These are phyloP conservation scores for Phorcus lineatus DNA, from an alignment of 2,888 invertebrate species.

Conservation along the genomic window DNA sequence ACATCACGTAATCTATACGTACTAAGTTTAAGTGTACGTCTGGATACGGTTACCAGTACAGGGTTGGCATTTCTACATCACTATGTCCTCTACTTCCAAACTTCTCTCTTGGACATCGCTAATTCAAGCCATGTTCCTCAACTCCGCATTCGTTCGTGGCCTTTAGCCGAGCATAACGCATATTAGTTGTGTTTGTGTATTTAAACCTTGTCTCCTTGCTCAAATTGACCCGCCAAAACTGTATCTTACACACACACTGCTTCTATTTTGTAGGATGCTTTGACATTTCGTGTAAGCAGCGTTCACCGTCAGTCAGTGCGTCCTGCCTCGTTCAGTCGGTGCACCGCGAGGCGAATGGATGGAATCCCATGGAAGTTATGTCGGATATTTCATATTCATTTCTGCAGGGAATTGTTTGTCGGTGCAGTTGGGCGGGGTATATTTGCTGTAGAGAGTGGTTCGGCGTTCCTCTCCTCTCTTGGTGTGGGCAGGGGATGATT, in stretches of 20 bases:
- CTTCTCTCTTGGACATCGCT: background rate
- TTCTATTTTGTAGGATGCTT: slow-evolving; percentile 11
- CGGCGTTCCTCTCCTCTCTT: background rate
- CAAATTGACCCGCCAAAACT: slow-evolving; percentile 18
- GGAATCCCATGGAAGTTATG: background rate
- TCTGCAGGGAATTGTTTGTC: background rate
- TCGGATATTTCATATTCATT: slow-evolving; percentile 16
- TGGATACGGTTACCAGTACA: background rate
- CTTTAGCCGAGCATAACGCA: background rate
- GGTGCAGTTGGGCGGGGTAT: slow-evolving; percentile 15
- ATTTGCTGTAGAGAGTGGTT: background rate
- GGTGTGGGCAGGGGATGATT: background rate
- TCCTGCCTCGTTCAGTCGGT: background rate
- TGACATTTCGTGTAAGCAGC: background rate
- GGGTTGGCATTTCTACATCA: background rate
- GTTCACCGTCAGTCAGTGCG: background rate
- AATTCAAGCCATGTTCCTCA: background rate
- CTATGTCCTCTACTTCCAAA: background rate
- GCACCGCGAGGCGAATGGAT: background rate
- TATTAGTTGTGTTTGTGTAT: slow-evolving; percentile 4
- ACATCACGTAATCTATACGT: background rate
- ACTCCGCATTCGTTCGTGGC: background rate
- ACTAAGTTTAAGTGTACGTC: background rate
- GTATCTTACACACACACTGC: slow-evolving; percentile 20
- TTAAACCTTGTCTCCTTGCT: slow-evolving; percentile 17